Base-by-base conservation (phyloP, 2,888 invertebrate species). In the Drosophila demipolita region DNA sequence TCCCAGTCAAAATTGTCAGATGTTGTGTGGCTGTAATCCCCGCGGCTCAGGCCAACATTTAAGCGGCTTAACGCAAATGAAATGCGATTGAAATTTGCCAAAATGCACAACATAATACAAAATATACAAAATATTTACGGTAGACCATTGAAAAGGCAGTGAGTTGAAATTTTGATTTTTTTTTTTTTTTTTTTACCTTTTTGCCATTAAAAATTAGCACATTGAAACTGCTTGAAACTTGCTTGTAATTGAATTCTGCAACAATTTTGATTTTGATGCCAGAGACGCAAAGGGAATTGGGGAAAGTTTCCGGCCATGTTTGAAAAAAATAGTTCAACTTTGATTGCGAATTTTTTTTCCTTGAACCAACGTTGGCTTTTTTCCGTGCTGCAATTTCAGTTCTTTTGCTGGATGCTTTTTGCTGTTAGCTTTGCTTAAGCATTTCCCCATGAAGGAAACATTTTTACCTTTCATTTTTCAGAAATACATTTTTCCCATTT, bases 261-360 rank as follows among this genome's bases (percentile, higher is more conserved):
- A 75, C 70, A 69, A 71, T 83, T 85, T 85, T 71, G 81, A 72
- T 83, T 71, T 75, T 67, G 78, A 70, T 74, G 82, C 73, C 68
- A 53, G 53, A 36, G 53, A 7, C 48, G 61, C n/a, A 53, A 57
- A 17, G 32, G 48, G 11, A 69, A 65, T 32, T 42, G 33, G 17
- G 20, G 35, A 57, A 70, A 78, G 52, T 74, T 77, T 53, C 68
- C 45, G 32, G 36, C 40, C 23, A 52, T 23, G 20, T 49, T 52
- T 12, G 38, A 36, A 57, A 60, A 65, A 89, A 69, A 71, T 64
- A 66, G 63, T 81, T 82, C 64, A 85, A 74, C 89, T 88, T 82
- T 86, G 89, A 90, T 90, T 90, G 90, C 89, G 70, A 17, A 83
- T 85, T 76, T 76, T 85, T 66, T 89, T 85, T 88, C 67, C 73